phyloP scores from a whole-genome alignment of 2,888 invertebrate species.

The Thalpophila matura region DNA sequence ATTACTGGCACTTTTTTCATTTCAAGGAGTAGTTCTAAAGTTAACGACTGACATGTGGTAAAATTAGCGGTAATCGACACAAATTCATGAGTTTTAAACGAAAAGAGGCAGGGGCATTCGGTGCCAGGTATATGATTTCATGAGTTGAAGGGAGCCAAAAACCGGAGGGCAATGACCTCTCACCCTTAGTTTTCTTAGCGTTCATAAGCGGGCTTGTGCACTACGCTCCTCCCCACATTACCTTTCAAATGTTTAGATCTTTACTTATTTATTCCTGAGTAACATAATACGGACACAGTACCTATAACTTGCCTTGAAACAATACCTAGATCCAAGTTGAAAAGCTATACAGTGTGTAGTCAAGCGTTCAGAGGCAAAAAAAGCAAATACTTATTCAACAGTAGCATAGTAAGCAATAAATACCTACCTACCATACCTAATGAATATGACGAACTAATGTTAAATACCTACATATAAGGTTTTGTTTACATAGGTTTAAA shows the following conservation, averaged over 20 bases:
- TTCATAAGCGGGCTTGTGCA: slow-evolving; percentile 69
- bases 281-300: slow-evolving; percentile 31
- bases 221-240: slow-evolving; percentile 68
- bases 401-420: too few species aligned
- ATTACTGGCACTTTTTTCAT: not conserved
- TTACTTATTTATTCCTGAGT: slow-evolving; percentile 37
- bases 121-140: slow-evolving; percentile 70
- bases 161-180: slow-evolving; percentile 80
- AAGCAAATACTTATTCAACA: not conserved
- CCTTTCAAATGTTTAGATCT: slow-evolving; percentile 67
- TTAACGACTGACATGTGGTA: slow-evolving; percentile 3
- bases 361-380: not conserved
- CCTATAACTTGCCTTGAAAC: slow-evolving; percentile 16
- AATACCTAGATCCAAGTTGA: slow-evolving; percentile 19
- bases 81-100: slow-evolving; percentile 48
- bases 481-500: not conserved
- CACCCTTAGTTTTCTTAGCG: slow-evolving; percentile 84
- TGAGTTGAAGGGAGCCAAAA: slow-evolving; percentile 75
- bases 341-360: slow-evolving; percentile 2
- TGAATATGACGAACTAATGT: too few species aligned
- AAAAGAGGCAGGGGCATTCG: slow-evolving; percentile 59
- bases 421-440: too few species aligned
- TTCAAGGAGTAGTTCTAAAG: not conserved
- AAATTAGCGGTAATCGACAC: slow-evolving; percentile 21
- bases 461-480: too few species aligned